These are phyloP conservation scores for Ophion ellenae DNA, from an alignment of 2,888 invertebrate genomes.

Conservation along the genomic window DNA sequence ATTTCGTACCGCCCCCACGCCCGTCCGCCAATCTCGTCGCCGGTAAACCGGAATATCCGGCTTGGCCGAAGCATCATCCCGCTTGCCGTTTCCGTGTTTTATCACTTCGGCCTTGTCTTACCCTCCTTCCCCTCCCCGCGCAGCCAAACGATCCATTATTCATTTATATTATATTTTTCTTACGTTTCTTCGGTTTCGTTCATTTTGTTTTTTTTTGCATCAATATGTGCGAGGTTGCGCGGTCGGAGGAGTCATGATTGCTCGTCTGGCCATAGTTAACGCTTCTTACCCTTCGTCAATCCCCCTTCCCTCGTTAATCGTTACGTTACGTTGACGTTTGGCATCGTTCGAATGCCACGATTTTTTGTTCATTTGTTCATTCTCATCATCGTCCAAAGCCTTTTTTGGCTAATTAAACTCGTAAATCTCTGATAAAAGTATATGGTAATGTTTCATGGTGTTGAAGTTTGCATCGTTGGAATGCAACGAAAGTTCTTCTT, in stretches of 20 bases:
- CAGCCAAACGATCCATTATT: not conserved
- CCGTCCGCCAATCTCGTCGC: not conserved
- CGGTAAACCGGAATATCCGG: constrained; percentile 26
- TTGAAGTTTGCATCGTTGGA: no score
- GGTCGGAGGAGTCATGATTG: constrained; percentile 23
- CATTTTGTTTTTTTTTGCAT: not conserved
- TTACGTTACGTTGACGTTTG: no score
- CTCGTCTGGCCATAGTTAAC: constrained; percentile 66
- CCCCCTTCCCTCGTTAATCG: constrained; percentile 45
- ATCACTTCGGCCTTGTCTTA: not conserved
- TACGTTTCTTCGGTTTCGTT: not conserved
- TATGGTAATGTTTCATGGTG: no score
- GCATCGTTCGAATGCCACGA: no score
- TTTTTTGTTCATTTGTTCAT: no score
- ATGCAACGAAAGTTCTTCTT: no score
- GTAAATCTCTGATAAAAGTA: no score
- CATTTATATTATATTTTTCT: constrained; percentile 6
- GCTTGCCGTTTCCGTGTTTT: constrained; percentile 21
- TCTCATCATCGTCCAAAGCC: no score
- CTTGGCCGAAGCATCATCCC: not conserved
- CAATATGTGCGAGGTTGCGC: not conserved
- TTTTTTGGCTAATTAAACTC: no score
- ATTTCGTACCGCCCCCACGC: not conserved
- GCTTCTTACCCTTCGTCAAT: constrained; percentile 69
- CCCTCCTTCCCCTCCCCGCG: not conserved